Evolutionary conservation across 35 echinoderm and acorn worm species (phyloP).

Genomic region (Apostichopus californicus): DNA sequence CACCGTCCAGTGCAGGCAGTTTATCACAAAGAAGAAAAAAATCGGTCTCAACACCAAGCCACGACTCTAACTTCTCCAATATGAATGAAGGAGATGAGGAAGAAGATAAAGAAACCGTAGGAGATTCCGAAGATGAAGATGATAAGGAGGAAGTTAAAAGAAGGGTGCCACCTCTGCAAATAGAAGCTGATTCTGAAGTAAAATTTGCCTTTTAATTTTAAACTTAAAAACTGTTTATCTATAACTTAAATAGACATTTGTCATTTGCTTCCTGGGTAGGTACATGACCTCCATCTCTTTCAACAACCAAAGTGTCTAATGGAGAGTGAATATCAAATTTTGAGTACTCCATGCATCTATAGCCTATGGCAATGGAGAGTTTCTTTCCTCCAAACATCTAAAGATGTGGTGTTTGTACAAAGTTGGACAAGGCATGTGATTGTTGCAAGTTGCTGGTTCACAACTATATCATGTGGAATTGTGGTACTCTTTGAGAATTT

Average conservation of each 20-base stretch:
- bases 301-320: not conserved
- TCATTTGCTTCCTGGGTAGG: not conserved
- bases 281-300: not conserved
- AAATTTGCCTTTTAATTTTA: not conserved
- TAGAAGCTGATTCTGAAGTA: conserved; percentile 88
- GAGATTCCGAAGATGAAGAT: not conserved
- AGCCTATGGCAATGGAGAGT: too few relatives aligned
- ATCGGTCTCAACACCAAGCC: conserved; percentile 7
- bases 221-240: too few relatives aligned
- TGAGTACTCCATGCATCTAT: too few relatives aligned
- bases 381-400: too few relatives aligned
- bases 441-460: too few relatives aligned
- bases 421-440: too few relatives aligned
- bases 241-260: too few relatives aligned
- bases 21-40: not conserved
- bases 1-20: conserved; percentile 21
- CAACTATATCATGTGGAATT: too few relatives aligned
- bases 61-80: conserved; percentile 37
- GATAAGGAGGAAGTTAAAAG: conserved; percentile 7
- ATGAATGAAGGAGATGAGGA: not conserved
- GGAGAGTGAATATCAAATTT: too few relatives aligned
- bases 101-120: conserved; percentile 1
- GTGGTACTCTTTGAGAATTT: too few relatives aligned
- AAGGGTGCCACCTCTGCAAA: conserved; percentile 59
- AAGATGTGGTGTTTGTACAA: too few relatives aligned